A percentile compares a stretch with the other conserved stretches of the same genome.
Evolutionary conservation across 1,140 invertebrate genomes (phyloP).

Genomic region (Amphibalanus amphitrite): DNA sequence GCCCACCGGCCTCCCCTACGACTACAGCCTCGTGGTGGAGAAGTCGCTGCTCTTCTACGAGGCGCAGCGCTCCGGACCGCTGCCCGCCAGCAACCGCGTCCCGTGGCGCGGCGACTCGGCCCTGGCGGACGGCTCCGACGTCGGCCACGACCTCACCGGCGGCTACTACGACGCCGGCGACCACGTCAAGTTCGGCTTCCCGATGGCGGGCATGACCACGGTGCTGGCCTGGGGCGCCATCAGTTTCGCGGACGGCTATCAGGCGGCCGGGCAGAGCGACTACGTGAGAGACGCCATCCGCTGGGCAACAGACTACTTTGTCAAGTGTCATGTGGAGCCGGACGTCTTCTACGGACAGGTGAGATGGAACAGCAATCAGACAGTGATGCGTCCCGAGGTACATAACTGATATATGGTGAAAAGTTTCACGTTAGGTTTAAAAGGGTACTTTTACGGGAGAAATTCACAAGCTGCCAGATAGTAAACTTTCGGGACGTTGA

Average conservation of each 20-base stretch:
- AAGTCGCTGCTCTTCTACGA: slow-evolving; percentile 36
- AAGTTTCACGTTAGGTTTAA: too few relatives aligned
- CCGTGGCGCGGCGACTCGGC: slow-evolving; percentile 40
- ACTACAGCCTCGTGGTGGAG: background rate
- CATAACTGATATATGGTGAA: too few relatives aligned
- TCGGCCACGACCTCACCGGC: slow-evolving; percentile 40
- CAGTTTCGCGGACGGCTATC: slow-evolving; percentile 36
- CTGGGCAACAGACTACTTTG: slow-evolving; percentile 44
- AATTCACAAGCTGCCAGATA: too few relatives aligned
- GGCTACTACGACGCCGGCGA: slow-evolving; percentile 50
- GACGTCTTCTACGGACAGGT: slow-evolving; percentile 38
- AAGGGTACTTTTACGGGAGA: too few relatives aligned
- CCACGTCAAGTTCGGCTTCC: slow-evolving; percentile 45
- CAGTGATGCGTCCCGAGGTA: too few relatives aligned
- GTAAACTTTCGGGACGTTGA: too few relatives aligned
- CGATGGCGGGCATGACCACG: slow-evolving; percentile 40
- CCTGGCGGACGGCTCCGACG: slow-evolving; percentile 32
- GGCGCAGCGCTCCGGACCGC: slow-evolving; percentile 42
- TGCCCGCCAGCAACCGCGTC: slow-evolving; percentile 36
- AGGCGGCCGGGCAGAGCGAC: slow-evolving; percentile 19
- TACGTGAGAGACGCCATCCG: slow-evolving; percentile 26
- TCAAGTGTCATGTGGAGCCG: slow-evolving; percentile 36
- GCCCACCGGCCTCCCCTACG: background rate
- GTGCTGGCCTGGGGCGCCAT: slow-evolving; percentile 40
- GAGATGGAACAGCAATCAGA: too few relatives aligned